Evolutionary conservation across 2,888 invertebrate species (phyloP).

Genomic region (Rutpela maculata): DNA sequence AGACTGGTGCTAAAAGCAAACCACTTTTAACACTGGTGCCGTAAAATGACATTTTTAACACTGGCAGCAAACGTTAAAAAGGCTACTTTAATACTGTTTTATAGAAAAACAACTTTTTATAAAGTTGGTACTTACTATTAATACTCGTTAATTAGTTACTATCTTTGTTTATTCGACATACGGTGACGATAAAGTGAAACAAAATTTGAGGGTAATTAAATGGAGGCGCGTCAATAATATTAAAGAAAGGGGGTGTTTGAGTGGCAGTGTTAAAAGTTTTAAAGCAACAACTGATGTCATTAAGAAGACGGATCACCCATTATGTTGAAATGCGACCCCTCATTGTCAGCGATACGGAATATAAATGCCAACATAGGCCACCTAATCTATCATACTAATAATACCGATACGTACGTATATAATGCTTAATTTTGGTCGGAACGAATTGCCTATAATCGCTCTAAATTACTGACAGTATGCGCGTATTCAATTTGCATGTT

Average conservation of each 20-base stretch:
- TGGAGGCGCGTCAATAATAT: constrained; percentile 31
- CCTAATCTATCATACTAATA: constrained; percentile 71
- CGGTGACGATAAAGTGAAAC: neutral
- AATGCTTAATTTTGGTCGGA: constrained; percentile 43
- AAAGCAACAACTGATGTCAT: constrained; percentile 66
- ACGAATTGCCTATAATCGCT: constrained; percentile 39
- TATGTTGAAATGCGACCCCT: constrained; percentile 63
- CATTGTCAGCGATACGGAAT: constrained; percentile 63
- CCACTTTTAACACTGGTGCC: no score
- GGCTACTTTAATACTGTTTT: no score
- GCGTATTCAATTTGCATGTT: constrained; percentile 35
- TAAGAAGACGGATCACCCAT: constrained; percentile 70
- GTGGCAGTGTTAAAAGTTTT: constrained; percentile 55
- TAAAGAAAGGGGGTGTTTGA: constrained; percentile 39
- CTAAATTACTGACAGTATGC: constrained; percentile 38
- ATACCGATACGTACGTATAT: constrained; percentile 56
- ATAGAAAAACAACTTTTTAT: no score
- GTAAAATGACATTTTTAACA: no score
- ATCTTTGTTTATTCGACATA: neutral
- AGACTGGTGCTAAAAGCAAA: no score
- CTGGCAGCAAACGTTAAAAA: no score
- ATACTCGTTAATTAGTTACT: neutral
- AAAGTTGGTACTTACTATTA: neutral
- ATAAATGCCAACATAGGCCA: constrained; percentile 60
- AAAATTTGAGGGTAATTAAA: constrained; percentile 38